phyloP scores from a whole-genome alignment of 2,113 vertebrate genomes.

The Nesoenas mayeri region DNA sequence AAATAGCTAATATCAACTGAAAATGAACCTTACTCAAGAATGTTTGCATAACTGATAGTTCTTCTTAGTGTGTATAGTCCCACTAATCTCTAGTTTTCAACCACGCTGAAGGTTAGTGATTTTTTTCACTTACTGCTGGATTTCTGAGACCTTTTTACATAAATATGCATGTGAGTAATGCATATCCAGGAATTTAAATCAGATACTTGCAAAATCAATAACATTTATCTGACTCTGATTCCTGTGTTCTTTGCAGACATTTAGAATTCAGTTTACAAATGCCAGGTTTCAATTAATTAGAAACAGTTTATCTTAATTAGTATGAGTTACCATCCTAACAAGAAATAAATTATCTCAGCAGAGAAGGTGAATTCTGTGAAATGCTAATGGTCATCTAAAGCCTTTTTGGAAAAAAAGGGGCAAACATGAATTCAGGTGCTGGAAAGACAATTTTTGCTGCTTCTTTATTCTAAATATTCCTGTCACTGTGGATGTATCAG shows the following conservation, averaged over 20 bases:
- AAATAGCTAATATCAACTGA: background rate
- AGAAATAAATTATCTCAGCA: constrained; percentile 69
- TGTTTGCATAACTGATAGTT: background rate
- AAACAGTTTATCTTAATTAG: constrained; percentile 77
- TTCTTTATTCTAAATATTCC: background rate
- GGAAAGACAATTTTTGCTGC: background rate
- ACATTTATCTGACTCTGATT: constrained; percentile 64
- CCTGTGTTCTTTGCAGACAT: constrained; percentile 46
- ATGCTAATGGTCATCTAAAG: constrained; percentile 44
- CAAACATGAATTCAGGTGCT: background rate
- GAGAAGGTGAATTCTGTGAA: constrained; percentile 53
- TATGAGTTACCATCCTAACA: constrained; percentile 45
- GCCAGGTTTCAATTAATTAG: constrained; percentile 70
- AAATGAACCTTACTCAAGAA: background rate
- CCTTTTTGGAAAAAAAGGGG: constrained; percentile 26
- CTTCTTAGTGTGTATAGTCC: background rate
- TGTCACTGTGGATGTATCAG: background rate
- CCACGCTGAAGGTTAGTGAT: background rate
- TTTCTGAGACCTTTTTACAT: background rate
- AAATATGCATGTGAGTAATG: background rate
- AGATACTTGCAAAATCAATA: constrained; percentile 45
- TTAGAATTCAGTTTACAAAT: constrained; percentile 54
- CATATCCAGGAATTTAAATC: constrained; percentile 27
- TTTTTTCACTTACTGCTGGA: constrained; percentile 25
- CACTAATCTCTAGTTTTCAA: background rate